A percentile compares a stretch with the other conserved stretches of the same genome.
Evolutionary conservation across 2,888 invertebrate species (phyloP).

Genomic region (Tanytarsus gracilentus): DNA sequence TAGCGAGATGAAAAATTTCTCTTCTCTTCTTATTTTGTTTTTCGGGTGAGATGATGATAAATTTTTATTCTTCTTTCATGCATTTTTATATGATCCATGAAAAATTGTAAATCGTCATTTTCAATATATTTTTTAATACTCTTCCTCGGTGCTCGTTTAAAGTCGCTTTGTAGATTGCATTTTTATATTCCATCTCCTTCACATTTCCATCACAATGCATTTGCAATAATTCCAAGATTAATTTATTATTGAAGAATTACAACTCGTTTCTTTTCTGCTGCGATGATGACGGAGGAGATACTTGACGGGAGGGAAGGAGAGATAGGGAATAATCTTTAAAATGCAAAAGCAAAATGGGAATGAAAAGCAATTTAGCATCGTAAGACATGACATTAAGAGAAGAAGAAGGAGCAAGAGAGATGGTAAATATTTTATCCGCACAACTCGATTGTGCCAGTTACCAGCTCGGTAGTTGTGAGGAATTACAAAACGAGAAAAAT

Average conservation of each 20-base stretch:
- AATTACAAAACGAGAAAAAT: slow-evolving; percentile 23
- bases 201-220: slow-evolving; percentile 10
- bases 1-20: slow-evolving; percentile 7
- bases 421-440: slow-evolving; percentile 23
- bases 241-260: slow-evolving; percentile 27
- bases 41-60: background rate
- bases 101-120: background rate
- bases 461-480: background rate
- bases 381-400: slow-evolving; percentile 18
- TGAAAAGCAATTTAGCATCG: slow-evolving; percentile 25
- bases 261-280: slow-evolving; percentile 22
- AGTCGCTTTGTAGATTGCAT: background rate
- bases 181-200: background rate
- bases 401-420: background rate
- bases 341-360: slow-evolving; percentile 18
- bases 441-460: background rate
- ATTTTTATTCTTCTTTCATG: too few relatives aligned
- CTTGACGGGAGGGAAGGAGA: slow-evolving; percentile 2
- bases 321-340: background rate
- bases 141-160: background rate
- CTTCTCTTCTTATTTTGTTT: background rate
- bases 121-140: background rate
- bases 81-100: slow-evolving; percentile 2
- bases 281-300: too few relatives aligned
- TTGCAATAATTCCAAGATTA: slow-evolving; percentile 13